Evolutionary conservation across 2,888 invertebrate genomes (phyloP).

Genomic region (Capitulum mitella): DNA sequence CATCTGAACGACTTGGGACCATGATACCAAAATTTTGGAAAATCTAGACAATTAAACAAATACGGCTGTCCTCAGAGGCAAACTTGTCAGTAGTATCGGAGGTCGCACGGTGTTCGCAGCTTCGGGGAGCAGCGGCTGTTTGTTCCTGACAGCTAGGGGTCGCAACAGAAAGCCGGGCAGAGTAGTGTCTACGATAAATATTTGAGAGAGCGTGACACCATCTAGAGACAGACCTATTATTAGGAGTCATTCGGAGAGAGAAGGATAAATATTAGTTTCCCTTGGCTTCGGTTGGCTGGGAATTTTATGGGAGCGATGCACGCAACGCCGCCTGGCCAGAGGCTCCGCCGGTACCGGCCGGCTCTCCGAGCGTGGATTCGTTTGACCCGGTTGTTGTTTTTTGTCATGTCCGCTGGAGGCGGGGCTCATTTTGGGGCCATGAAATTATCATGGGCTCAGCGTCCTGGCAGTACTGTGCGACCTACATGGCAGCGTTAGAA

Average conservation of each 20-base stretch:
- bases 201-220: constrained; percentile 24
- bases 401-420: background rate
- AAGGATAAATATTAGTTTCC: constrained; percentile 25
- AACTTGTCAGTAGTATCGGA: no score
- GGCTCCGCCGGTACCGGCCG: background rate
- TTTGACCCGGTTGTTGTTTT: background rate
- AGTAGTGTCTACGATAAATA: constrained; percentile 8
- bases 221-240: constrained; percentile 20
- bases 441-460: background rate
- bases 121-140: background rate
- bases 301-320: constrained; percentile 19
- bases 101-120: no score
- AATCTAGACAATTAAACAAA: no score
- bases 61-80: no score
- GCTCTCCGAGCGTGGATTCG: background rate
- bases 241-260: constrained; percentile 24
- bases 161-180: background rate
- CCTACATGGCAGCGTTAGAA: no score
- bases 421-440: background rate
- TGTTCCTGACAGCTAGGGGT: background rate
- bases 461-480: no score
- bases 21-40: no score
- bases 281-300: constrained; percentile 14
- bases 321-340: background rate
- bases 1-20: no score